Percentiles rank a stretch among this genome's conserved stretches.
phyloP scores from a whole-genome alignment of 2,797 vertebrate species.

The Falco rusticolus region DNA sequence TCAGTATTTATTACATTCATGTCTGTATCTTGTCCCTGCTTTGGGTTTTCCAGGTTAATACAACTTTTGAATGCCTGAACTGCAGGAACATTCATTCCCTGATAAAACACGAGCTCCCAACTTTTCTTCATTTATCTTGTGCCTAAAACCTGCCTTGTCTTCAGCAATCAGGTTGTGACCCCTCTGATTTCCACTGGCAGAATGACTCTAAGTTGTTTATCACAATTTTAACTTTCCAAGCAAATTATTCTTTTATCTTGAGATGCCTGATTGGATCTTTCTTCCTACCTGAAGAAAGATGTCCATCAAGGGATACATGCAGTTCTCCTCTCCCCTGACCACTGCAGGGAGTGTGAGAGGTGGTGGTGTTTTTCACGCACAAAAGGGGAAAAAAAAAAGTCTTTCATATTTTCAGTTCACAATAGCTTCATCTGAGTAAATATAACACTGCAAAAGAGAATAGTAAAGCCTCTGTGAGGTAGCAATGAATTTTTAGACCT shows the following conservation, averaged over 20 bases:
- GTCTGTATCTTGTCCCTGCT: conserved; percentile 46
- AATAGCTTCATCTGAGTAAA: neutral
- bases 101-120: conserved; percentile 6
- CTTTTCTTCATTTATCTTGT: neutral
- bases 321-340: neutral
- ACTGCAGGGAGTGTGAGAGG: neutral
- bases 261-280: neutral
- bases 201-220: conserved; percentile 8
- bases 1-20: neutral
- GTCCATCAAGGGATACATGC: neutral
- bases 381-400: neutral
- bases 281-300: neutral
- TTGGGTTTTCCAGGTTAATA: conserved; percentile 61
- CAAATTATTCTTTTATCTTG: conserved; percentile 10
- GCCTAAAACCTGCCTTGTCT: conserved; percentile 17
- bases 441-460: neutral
- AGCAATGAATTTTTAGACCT: neutral
- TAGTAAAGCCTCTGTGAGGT: neutral
- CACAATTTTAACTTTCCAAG: neutral
- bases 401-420: neutral
- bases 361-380: neutral
- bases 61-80: conserved; percentile 18
- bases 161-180: neutral
- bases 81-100: conserved; percentile 11
- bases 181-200: neutral